A percentile compares a stretch with the other conserved stretches of the same genome.
phyloP scores from a whole-genome alignment of 2,888 invertebrate genomes.

The Sphaerophoria taeniata region DNA sequence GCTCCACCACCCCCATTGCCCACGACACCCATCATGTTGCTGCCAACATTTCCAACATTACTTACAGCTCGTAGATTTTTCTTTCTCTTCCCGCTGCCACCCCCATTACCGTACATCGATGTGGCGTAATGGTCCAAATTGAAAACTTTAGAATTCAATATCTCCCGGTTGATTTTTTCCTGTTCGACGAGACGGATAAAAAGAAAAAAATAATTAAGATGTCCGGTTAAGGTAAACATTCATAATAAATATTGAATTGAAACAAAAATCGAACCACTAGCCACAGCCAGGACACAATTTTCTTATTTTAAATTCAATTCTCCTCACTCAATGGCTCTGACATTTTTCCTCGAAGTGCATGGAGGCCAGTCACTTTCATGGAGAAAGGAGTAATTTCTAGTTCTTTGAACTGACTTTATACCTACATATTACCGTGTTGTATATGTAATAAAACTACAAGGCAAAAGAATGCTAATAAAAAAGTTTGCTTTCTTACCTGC shows the following conservation, averaged over 20 bases:
- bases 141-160: slow-evolving; percentile 82
- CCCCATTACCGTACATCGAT: slow-evolving; percentile 74
- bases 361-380: slow-evolving; percentile 34
- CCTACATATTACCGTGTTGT: slow-evolving; percentile 43
- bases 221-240: slow-evolving; percentile 32
- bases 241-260: too few relatives aligned
- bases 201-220: slow-evolving; percentile 32
- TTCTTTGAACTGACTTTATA: slow-evolving; percentile 19
- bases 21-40: slow-evolving; percentile 68
- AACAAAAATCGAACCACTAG: neutral
- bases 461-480: slow-evolving; percentile 60
- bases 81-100: slow-evolving; percentile 77
- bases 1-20: slow-evolving; percentile 65
- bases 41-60: slow-evolving; percentile 75
- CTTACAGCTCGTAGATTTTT: slow-evolving; percentile 81
- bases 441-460: slow-evolving; percentile 31
- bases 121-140: slow-evolving; percentile 79
- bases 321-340: neutral
- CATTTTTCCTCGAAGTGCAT: slow-evolving; percentile 30
- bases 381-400: slow-evolving; percentile 3
- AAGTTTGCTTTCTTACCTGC: slow-evolving; percentile 78
- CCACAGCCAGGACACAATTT: neutral
- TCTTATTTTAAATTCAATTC: slow-evolving; percentile 7
- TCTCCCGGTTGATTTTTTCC: slow-evolving; percentile 83
- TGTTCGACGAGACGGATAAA: slow-evolving; percentile 70